Evolutionary conservation across 2,797 vertebrate species (phyloP), one percentile per base, ranked within the genome.

Genomic region (Alcedo atthis): DNA sequence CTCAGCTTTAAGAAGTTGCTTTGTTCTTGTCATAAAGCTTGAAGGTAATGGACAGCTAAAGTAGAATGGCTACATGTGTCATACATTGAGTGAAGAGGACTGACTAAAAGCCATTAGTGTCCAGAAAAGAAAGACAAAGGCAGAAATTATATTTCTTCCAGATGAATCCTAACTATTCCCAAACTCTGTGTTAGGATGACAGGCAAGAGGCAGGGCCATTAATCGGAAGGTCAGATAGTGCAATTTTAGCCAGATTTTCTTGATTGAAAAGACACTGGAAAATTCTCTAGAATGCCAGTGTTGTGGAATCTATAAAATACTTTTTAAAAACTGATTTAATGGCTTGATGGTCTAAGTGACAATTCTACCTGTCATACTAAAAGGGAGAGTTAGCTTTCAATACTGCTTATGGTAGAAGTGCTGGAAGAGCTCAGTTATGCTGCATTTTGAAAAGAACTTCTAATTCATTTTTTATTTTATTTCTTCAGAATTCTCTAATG

Each of bases 31-130:
- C 97, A 96, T 98, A 98, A 98, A 98, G 97, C 97, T 98, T 97
- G 96, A 97, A 98, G 98, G 98, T 98, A 98, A 98, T 98, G 97
- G 98, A 98, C 97, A 98, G 97, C 97, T 98, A 97, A 98, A 98
- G 97, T 97, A 96, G 97, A 98, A 97, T 92, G 94, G 97, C 97
- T 98, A 89, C 97, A 97, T 97, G 96, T 98, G 98, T 98, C 98
- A 98, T 97, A 96, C 93, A 95, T 88, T 98, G 98, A 98, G 97
- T 98, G 98, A 98, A 98, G 98, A 98, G 96, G 96, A 97, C 98
- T 98, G 98, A 98, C 98, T 98, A 98, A 98, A 99, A 98, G 94
- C 98, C 98, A 98, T 99, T 99, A 99, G 97, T 88, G 97, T 98
- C 98, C 98, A 97, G 97, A 96, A 95, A 98, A 98, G 97, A 98